Evolutionary conservation across 2,888 invertebrate species (phyloP).

Genomic region (Kuschelorhynchus macadamiae): DNA sequence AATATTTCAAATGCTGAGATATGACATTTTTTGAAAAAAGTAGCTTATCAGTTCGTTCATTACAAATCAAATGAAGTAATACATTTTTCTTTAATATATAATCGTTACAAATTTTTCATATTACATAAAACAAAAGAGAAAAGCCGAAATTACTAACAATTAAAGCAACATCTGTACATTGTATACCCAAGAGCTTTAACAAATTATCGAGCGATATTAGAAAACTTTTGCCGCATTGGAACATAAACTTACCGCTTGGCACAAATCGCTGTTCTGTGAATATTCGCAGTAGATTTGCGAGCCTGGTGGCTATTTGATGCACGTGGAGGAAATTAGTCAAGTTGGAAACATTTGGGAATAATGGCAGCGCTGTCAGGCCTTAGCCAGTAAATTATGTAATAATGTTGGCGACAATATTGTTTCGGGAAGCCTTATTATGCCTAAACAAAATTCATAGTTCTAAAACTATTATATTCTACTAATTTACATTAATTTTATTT

Average conservation of each 20-base stretch:
- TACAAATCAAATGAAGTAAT: too few relatives aligned
- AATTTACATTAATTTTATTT: too few relatives aligned
- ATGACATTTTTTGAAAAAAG: too few relatives aligned
- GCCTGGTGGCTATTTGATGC: slow-evolving; percentile 52
- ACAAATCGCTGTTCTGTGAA: slow-evolving; percentile 49
- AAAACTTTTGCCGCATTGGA: slow-evolving; percentile 51
- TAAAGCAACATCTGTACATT: slow-evolving; percentile 26
- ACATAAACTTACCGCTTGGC: slow-evolving; percentile 48
- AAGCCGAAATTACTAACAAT: slow-evolving; percentile 12
- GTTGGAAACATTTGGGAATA: slow-evolving; percentile 62
- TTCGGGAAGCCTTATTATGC: not conserved
- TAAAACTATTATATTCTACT: too few relatives aligned
- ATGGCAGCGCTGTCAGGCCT: slow-evolving; percentile 61
- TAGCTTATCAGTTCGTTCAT: too few relatives aligned
- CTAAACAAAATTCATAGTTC: too few relatives aligned
- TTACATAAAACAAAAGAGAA: not conserved
- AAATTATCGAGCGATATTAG: slow-evolving; percentile 48
- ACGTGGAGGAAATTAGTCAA: slow-evolving; percentile 63
- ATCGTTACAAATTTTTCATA: too few relatives aligned
- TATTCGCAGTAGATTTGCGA: slow-evolving; percentile 47
- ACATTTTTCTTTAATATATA: too few relatives aligned
- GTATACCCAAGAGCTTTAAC: slow-evolving; percentile 22
- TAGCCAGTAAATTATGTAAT: slow-evolving; percentile 63
- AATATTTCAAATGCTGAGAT: too few relatives aligned
- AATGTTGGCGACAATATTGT: slow-evolving; percentile 50